phyloP scores from a whole-genome alignment of 2,888 invertebrate species.

The Lottia scabra region DNA sequence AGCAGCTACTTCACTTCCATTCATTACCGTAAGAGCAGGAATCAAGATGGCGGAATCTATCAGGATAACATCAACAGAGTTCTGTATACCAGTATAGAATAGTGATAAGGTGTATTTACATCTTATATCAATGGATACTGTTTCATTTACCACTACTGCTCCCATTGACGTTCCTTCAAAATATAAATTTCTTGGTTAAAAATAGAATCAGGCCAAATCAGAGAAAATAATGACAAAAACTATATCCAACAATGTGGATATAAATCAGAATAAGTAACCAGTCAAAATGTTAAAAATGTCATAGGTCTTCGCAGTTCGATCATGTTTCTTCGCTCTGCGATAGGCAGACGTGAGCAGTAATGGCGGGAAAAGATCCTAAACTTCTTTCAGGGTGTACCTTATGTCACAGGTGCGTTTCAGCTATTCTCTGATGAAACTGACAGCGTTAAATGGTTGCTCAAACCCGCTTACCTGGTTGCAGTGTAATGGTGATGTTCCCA shows the following conservation, averaged over 20 bases:
- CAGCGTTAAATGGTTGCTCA: background rate
- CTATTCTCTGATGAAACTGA: no score
- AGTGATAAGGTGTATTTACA: slow-evolving; percentile 36
- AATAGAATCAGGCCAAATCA: no score
- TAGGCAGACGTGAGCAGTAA: no score
- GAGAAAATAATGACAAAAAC: no score
- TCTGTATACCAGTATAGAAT: slow-evolving; percentile 17
- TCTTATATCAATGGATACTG: slow-evolving; percentile 24
- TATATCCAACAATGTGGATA: background rate
- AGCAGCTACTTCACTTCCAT: background rate
- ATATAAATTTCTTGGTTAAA: no score
- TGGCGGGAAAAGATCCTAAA: no score
- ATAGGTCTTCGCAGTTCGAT: background rate
- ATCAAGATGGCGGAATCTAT: slow-evolving; percentile 43
- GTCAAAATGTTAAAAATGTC: no score
- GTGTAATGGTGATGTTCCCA: no score
- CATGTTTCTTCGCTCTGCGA: no score
- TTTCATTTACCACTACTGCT: background rate
- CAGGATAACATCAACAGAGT: slow-evolving; percentile 17
- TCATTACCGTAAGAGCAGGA: slow-evolving; percentile 23
- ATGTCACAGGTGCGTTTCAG: no score
- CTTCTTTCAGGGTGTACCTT: no score
- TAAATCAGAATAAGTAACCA: background rate
- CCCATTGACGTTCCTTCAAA: background rate
- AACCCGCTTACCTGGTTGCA: background rate